These are phyloP conservation scores for Lepus americanus DNA, from an alignment of 2,113 vertebrate species.

Conservation along the genomic window DNA sequence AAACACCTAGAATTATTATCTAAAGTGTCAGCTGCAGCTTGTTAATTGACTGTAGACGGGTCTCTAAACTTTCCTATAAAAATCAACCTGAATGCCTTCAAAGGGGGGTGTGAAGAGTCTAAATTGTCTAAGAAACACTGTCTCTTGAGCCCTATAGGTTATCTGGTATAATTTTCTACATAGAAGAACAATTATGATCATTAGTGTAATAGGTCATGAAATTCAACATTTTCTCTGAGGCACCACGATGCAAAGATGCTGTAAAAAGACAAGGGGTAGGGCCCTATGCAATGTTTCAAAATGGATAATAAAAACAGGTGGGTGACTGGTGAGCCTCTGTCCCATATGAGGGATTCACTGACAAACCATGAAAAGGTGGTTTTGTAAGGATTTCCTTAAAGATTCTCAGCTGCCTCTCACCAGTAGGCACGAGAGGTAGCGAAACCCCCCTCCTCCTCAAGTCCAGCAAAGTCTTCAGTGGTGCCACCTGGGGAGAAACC, in stretches of 20 bases:
- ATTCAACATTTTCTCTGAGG: not conserved
- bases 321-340: not conserved
- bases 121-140: not conserved
- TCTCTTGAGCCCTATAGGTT: not conserved
- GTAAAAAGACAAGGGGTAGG: not conserved
- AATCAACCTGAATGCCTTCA: not conserved
- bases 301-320: not conserved
- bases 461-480: not conserved
- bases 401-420: not conserved
- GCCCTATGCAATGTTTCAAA: not conserved
- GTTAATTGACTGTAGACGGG: not conserved
- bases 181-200: not conserved
- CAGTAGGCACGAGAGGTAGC: not conserved
- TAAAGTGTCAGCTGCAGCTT: not conserved
- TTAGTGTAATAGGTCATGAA: not conserved
- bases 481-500: not conserved
- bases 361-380: not conserved
- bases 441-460: accelerated
- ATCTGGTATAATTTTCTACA: not conserved
- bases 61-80: not conserved
- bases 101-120: not conserved
- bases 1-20: not conserved
- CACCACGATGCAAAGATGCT: not conserved
- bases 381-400: conserved; percentile 33
- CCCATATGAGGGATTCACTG: not conserved